Percentiles rank a stretch among this genome's conserved stretches.
These are phyloP conservation scores for Drosophila acutilabella DNA, from an alignment of 2,888 invertebrate species.

Conservation along the genomic window DNA sequence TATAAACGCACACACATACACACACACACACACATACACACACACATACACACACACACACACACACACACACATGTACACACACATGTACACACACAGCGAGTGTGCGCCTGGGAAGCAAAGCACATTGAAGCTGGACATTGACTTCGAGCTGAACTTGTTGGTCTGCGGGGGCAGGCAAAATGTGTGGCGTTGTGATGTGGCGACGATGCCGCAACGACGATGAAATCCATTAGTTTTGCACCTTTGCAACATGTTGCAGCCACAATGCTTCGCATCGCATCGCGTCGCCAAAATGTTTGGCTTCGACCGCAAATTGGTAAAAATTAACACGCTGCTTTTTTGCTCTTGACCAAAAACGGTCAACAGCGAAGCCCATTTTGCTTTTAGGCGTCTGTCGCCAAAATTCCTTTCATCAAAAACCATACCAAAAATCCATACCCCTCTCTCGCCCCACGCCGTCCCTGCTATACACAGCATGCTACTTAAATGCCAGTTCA, in stretches of 20 bases:
- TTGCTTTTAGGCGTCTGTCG: constrained; percentile 82
- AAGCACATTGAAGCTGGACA: constrained; percentile 78
- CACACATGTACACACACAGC: constrained; percentile 38
- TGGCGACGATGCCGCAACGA: constrained; percentile 55
- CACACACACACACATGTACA: constrained; percentile 21
- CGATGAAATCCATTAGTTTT: constrained; percentile 82
- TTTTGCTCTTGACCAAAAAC: constrained; percentile 81
- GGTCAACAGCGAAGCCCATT: constrained; percentile 80
- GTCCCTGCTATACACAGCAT: background rate
- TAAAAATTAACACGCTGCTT: constrained; percentile 81
- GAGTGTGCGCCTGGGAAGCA: constrained; percentile 74
- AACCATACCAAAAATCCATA: constrained; percentile 5
- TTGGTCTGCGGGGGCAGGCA: constrained; percentile 18
- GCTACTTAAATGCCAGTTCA: constrained; percentile 59
- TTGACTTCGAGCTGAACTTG: constrained; percentile 60
- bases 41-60: constrained; percentile 57
- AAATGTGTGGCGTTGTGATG: constrained; percentile 38
- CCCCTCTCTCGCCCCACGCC: background rate
- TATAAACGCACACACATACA: constrained; percentile 73
- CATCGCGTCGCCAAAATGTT: constrained; percentile 47
- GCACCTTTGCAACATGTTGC: constrained; percentile 80
- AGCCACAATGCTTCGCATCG: constrained; percentile 46
- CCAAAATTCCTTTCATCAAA: constrained; percentile 79
- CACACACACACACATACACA: constrained; percentile 18
- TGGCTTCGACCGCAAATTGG: constrained; percentile 73